phyloP scores from a whole-genome alignment of 2,797 vertebrate species.

The Phoeniculus purpureus region DNA sequence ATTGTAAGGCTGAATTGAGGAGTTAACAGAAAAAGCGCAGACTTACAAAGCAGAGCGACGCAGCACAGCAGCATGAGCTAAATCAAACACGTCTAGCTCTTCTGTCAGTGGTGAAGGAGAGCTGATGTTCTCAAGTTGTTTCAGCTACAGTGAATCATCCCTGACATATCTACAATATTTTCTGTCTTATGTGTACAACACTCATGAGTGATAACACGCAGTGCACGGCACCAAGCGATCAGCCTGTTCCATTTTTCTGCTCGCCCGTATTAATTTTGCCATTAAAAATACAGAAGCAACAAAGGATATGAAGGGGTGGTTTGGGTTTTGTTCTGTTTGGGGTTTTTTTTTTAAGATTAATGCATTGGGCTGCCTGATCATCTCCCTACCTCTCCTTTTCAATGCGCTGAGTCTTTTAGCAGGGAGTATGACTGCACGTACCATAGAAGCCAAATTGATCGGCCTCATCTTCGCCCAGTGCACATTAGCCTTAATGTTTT shows the following conservation, averaged over 20 bases:
- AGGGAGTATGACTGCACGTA: neutral
- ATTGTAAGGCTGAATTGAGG: constrained; percentile 41
- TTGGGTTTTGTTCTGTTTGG: neutral
- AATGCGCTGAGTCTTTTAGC: neutral
- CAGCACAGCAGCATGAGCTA: constrained; percentile 20
- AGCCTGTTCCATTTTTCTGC: neutral
- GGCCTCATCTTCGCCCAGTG: neutral
- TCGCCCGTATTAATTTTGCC: neutral
- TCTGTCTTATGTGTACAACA: neutral
- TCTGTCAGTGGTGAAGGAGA: constrained; percentile 41
- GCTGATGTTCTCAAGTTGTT: constrained; percentile 53
- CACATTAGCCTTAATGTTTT: neutral
- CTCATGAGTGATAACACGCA: neutral
- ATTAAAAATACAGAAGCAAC: constrained; percentile 2
- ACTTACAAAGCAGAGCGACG: constrained; percentile 27
- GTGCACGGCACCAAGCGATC: neutral
- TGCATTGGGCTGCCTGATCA: neutral
- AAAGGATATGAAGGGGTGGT: neutral
- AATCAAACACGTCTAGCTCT: constrained; percentile 36
- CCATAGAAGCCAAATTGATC: neutral
- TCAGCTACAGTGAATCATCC: constrained; percentile 41
- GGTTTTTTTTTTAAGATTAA: neutral
- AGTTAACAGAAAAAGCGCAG: constrained; percentile 47
- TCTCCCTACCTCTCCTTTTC: neutral
- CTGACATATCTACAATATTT: constrained; percentile 29